phyloP scores from a whole-genome alignment of 2,797 vertebrate genomes.

The Chiloscyllium punctatum region DNA sequence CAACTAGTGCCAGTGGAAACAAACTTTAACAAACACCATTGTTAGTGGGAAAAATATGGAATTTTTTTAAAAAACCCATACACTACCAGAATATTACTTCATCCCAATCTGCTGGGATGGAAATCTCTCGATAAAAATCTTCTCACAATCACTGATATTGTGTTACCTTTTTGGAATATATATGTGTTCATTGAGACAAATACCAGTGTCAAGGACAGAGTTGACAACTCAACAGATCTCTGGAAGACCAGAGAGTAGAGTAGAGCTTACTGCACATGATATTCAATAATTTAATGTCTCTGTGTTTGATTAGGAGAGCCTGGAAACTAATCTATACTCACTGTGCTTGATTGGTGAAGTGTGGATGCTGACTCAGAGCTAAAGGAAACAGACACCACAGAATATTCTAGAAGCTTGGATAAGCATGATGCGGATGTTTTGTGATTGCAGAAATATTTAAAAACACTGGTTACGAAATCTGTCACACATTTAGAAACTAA shows the following conservation, averaged over 20 bases:
- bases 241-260: not conserved
- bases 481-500: too few species aligned
- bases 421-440: too few species aligned
- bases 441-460: too few species aligned
- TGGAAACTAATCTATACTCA: too few species aligned
- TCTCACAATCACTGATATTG: not conserved
- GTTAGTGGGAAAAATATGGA: not conserved
- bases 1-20: not conserved
- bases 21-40: not conserved
- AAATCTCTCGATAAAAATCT: not conserved
- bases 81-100: not conserved
- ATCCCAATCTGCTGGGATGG: not conserved
- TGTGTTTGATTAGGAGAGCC: too few species aligned
- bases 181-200: not conserved
- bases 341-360: too few species aligned
- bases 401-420: too few species aligned
- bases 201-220: not conserved
- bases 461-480: too few species aligned
- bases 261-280: not conserved
- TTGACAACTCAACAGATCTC: not conserved
- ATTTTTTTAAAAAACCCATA: not conserved
- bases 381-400: too few species aligned
- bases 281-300: too few species aligned
- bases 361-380: too few species aligned
- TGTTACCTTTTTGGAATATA: not conserved